phyloP scores from a whole-genome alignment of 2,797 vertebrate species.

The Serranus cabrilla region DNA sequence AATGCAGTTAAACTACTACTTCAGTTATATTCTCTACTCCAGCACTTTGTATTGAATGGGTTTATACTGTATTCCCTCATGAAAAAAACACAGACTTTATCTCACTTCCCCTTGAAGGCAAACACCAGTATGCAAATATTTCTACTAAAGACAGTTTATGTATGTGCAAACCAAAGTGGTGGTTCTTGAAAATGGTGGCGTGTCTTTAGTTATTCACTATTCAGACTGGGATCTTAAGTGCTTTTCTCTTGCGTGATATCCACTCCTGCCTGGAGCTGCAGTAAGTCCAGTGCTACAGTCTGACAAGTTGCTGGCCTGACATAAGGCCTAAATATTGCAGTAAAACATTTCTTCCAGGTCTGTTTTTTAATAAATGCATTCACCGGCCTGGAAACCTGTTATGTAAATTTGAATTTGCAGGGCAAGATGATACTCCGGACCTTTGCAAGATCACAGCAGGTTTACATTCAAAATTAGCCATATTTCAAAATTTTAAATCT shows the following conservation, averaged over 20 bases:
- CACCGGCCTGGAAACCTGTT: slow-evolving; percentile 25
- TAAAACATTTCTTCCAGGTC: slow-evolving; percentile 34
- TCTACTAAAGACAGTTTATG: background rate
- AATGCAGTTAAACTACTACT: too few species aligned
- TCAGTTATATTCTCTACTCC: too few species aligned
- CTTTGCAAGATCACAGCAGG: slow-evolving; percentile 7
- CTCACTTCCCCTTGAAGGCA: background rate
- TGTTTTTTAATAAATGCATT: slow-evolving; percentile 39
- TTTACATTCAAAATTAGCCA: slow-evolving; percentile 4
- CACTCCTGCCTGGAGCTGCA: slow-evolving; percentile 42
- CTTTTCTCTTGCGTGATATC: slow-evolving; percentile 43
- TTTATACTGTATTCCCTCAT: too few species aligned
- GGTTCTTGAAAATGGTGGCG: slow-evolving; percentile 10
- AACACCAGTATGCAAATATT: slow-evolving; percentile 12
- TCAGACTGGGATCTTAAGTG: slow-evolving; percentile 39
- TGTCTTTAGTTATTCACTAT: slow-evolving; percentile 9
- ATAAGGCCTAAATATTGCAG: slow-evolving; percentile 48
- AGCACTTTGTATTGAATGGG: background rate
- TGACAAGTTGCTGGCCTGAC: slow-evolving; percentile 44
- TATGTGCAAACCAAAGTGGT: background rate
- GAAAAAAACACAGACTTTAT: background rate
- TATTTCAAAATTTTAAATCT: too few species aligned
- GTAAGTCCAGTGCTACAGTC: slow-evolving; percentile 17
- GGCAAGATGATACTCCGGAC: background rate
- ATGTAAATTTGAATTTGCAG: slow-evolving; percentile 12